Percentiles rank a stretch among this genome's conserved stretches.
These are phyloP conservation scores for Elaeidobius kamerunicus DNA, from an alignment of 2,888 invertebrate genomes.

Conservation along the genomic window DNA sequence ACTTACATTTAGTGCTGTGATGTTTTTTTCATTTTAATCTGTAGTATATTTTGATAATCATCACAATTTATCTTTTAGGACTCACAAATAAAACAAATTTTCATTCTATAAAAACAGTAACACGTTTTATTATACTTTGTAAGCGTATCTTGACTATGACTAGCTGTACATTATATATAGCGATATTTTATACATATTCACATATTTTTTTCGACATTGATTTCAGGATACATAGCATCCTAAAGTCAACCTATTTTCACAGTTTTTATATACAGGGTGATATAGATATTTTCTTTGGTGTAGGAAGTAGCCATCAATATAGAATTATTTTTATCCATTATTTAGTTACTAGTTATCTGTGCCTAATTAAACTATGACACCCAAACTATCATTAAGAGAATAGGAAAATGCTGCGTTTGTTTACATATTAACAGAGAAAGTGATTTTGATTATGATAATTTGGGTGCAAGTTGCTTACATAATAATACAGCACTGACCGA, in stretches of 20 bases:
- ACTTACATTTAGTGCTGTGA: no score
- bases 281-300: constrained; percentile 50
- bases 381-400: constrained; percentile 9
- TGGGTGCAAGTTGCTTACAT: constrained; percentile 17
- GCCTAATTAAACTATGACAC: constrained; percentile 14
- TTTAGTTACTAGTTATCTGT: constrained; percentile 23
- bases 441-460: constrained; percentile 2
- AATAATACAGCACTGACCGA: constrained; percentile 11
- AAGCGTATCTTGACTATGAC: constrained; percentile 53
- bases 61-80: not conserved
- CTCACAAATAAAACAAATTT: constrained; percentile 45
- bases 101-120: constrained; percentile 53
- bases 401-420: constrained; percentile 20
- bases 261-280: constrained; percentile 47
- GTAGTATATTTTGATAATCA: not conserved
- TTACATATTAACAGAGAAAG: constrained; percentile 1
- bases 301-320: constrained; percentile 44
- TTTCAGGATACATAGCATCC: constrained; percentile 27
- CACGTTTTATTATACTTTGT: constrained; percentile 51
- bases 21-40: not conserved
- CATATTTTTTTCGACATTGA: constrained; percentile 45
- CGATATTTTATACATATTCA: constrained; percentile 50
- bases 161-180: constrained; percentile 52
- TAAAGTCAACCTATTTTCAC: constrained; percentile 36
- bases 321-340: constrained; percentile 34